Evolutionary conservation across 1,140 invertebrate species (phyloP).

Genomic region (Dysdera silvatica): DNA sequence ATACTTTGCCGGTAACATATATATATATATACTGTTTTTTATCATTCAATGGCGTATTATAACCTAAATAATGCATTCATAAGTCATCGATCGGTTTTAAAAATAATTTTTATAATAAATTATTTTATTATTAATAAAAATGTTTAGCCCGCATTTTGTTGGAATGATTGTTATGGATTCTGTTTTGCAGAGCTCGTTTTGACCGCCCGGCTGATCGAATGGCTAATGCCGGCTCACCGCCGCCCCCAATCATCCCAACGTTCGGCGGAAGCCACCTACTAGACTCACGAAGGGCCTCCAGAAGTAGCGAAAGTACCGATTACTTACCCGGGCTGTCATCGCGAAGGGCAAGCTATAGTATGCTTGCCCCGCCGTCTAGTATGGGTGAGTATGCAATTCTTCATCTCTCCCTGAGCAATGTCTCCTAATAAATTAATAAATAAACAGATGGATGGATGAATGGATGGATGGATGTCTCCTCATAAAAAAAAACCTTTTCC

Average conservation of each 20-base stretch:
- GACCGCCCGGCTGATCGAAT: constrained; percentile 17
- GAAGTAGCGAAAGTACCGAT: constrained; percentile 14
- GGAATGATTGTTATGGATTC: no score
- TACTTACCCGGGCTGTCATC: constrained; percentile 23
- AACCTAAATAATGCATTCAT: no score
- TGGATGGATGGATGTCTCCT: no score
- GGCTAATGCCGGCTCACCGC: constrained; percentile 19
- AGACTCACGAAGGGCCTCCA: constrained; percentile 8
- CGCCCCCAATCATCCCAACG: constrained; percentile 18
- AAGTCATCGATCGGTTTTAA: no score
- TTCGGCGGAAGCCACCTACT: constrained; percentile 17
- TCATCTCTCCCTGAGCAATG: background rate
- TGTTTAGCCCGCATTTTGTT: no score
- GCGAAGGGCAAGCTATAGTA: constrained; percentile 22
- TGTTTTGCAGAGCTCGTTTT: constrained; percentile 11
- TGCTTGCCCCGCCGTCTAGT: constrained; percentile 25
- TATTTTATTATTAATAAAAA: background rate
- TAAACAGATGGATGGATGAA: no score
- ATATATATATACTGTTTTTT: no score
- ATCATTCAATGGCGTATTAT: no score
- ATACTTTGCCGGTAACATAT: no score
- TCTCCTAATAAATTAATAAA: no score
- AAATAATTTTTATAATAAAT: no score
- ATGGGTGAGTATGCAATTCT: constrained; percentile 12
- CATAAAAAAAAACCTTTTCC: no score